phyloP scores from a whole-genome alignment of 2,888 invertebrate species.

The Lampropteryx suffumata region DNA sequence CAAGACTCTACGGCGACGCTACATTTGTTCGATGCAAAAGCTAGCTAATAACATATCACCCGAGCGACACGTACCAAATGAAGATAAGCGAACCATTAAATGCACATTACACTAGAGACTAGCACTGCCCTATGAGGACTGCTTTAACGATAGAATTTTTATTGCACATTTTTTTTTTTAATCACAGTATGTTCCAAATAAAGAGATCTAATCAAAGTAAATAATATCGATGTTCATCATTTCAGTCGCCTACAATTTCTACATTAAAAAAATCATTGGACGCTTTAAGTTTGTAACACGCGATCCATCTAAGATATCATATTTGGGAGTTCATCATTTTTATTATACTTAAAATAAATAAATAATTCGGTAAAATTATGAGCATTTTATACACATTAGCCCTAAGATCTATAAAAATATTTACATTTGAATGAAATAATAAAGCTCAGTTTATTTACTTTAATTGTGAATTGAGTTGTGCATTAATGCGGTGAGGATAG shows the following conservation, averaged over 20 bases:
- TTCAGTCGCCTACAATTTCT: slow-evolving; percentile 7
- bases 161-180: slow-evolving; percentile 69
- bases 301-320: neutral
- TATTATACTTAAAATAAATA: slow-evolving; percentile 34
- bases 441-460: slow-evolving; percentile 4
- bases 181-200: slow-evolving; percentile 68
- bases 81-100: slow-evolving; percentile 38
- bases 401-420: slow-evolving; percentile 48
- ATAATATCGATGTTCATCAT: slow-evolving; percentile 22
- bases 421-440: slow-evolving; percentile 38
- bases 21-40: neutral
- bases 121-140: slow-evolving; percentile 51
- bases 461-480: neutral
- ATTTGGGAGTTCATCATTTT: neutral
- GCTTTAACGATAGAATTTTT: slow-evolving; percentile 37
- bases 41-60: neutral
- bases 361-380: slow-evolving; percentile 37
- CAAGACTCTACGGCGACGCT: neutral
- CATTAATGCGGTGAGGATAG: neutral
- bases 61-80: slow-evolving; percentile 54
- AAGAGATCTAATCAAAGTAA: slow-evolving; percentile 58
- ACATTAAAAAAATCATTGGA: neutral
- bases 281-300: slow-evolving; percentile 4
- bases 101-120: slow-evolving; percentile 53
- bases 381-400: slow-evolving; percentile 50